Conservation (phyloP, 2,888 invertebrate genomes). For the Anoplius nigerrimus region DNA sequence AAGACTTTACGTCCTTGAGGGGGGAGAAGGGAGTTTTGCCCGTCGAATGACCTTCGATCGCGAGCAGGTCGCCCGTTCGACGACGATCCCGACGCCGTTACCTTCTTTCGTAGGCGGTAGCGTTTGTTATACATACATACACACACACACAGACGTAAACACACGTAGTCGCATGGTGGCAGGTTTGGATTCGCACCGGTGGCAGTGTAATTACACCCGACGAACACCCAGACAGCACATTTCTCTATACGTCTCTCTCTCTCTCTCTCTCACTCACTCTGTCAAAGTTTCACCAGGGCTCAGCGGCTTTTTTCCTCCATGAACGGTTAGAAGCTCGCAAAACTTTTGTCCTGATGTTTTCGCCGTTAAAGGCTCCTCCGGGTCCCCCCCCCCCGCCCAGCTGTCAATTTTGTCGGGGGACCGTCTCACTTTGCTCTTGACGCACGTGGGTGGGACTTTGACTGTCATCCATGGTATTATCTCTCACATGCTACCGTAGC, state of each 20-base stretch:
- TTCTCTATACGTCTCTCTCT: slow-evolving; percentile 33
- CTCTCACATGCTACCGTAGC: slow-evolving; percentile 46
- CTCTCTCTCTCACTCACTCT: too few relatives aligned
- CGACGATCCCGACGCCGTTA: neutral
- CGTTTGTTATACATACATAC: too few relatives aligned
- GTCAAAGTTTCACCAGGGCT: slow-evolving; percentile 38
- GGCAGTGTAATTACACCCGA: slow-evolving; percentile 57
- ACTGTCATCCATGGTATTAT: slow-evolving; percentile 46
- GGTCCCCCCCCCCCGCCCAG: too few relatives aligned
- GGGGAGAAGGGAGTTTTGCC: too few relatives aligned
- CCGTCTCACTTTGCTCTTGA: neutral
- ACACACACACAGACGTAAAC: too few relatives aligned
- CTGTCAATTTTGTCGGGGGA: too few relatives aligned
- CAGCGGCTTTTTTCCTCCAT: too few relatives aligned
- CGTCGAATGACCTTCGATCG: too few relatives aligned
- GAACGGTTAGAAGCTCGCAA: too few relatives aligned
- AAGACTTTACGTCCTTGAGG: too few relatives aligned
- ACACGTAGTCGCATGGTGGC: slow-evolving; percentile 71
- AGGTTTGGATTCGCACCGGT: slow-evolving; percentile 66
- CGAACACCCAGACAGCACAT: slow-evolving; percentile 45
- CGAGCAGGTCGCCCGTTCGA: neutral
- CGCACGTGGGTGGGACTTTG: slow-evolving; percentile 38
- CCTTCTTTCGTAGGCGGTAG: slow-evolving; percentile 50
- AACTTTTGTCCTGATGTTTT: neutral
- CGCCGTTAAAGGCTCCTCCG: too few relatives aligned